phyloP scores from a whole-genome alignment of 2,113 vertebrate species.

The Oncorhynchus clarkii region DNA sequence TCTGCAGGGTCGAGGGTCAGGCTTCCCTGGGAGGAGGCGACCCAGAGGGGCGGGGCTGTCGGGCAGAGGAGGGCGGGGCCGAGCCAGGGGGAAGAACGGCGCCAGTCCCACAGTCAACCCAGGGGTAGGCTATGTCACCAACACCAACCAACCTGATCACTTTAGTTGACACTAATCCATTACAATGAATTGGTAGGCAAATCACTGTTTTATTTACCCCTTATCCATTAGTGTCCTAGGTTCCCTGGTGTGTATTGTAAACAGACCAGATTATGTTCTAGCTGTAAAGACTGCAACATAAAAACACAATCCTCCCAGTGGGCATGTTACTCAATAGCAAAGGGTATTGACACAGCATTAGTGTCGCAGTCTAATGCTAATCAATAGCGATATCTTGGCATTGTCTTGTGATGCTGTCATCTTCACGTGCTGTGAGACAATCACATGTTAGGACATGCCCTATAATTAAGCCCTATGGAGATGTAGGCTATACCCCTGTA shows the following conservation, averaged over 20 bases:
- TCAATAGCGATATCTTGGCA: not conserved
- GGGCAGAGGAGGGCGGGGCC: constrained; percentile 90
- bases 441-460: too few species aligned
- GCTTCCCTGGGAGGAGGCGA: constrained; percentile 90
- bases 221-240: not conserved
- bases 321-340: not conserved
- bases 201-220: too few species aligned
- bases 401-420: not conserved
- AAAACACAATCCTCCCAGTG: not conserved
- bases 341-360: not conserved
- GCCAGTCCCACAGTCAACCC: constrained; percentile 80
- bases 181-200: not conserved
- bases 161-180: not conserved
- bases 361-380: not conserved
- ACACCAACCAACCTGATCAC: not conserved
- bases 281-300: not conserved
- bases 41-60: constrained; percentile 90
- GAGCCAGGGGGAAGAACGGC: constrained; percentile 91
- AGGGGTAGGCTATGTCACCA: constrained; percentile 77
- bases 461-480: too few species aligned
- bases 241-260: not conserved
- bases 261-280: not conserved
- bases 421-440: too few species aligned
- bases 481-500: too few species aligned
- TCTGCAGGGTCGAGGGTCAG: constrained; percentile 88